Conservation (phyloP, 2,113 vertebrate genomes). For the Tenebrosternarchus preto region DNA sequence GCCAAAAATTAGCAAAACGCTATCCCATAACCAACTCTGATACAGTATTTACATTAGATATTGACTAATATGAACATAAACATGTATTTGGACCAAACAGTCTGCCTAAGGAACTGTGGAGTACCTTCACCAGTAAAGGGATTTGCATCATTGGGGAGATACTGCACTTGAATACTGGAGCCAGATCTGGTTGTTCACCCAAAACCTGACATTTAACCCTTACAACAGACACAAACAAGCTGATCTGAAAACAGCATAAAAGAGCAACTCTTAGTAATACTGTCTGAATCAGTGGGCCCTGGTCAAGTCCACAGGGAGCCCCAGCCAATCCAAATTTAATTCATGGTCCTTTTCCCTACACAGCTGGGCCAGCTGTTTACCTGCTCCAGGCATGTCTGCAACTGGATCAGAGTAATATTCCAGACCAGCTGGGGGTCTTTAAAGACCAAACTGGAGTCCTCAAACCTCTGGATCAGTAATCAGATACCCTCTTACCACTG, state of each 20-base stretch:
- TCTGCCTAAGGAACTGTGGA: constrained; percentile 47
- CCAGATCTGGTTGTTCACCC: constrained; percentile 16
- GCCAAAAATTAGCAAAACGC: constrained; percentile 32
- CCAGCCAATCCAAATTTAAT: background rate
- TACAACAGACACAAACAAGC: background rate
- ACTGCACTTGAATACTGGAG: constrained; percentile 11
- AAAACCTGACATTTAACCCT: background rate
- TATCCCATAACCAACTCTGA: constrained; percentile 40
- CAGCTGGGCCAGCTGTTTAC: background rate
- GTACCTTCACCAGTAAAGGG: constrained; percentile 35
- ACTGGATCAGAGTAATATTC: background rate
- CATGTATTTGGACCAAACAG: constrained; percentile 6
- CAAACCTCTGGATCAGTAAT: no score
- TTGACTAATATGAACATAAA: constrained; percentile 34
- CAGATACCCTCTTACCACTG: background rate
- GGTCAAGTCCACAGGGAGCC: background rate
- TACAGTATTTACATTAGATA: constrained; percentile 62
- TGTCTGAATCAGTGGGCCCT: background rate
- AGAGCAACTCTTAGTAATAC: background rate
- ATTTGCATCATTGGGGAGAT: constrained; percentile 9
- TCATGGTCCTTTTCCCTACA: no score
- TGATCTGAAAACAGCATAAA: constrained; percentile 8
- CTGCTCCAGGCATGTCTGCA: background rate
- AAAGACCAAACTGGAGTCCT: no score
- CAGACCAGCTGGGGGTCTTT: no score